Conservation (phyloP, 2,113 vertebrate species). For the Telmatochromis sp. region DNA sequence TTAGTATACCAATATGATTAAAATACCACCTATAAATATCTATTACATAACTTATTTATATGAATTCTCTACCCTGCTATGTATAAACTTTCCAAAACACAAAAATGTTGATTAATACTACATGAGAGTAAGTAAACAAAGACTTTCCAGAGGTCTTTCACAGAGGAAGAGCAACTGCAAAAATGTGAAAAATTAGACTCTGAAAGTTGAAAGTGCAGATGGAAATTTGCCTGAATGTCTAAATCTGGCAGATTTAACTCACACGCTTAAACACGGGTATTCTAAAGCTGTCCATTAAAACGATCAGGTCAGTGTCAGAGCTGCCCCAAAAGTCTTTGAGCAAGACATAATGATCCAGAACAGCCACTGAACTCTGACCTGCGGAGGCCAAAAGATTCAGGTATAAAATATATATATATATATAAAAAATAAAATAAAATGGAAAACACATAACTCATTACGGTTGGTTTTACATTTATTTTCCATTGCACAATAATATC, state of each 20-base stretch:
- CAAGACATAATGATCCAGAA: background rate
- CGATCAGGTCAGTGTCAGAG: background rate
- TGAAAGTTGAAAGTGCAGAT: background rate
- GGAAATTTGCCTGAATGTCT: background rate
- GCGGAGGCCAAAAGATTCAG: background rate
- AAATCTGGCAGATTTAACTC: background rate
- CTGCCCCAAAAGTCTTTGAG: background rate
- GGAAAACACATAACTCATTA: constrained; percentile 2
- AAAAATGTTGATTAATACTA: background rate
- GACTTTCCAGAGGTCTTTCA: background rate
- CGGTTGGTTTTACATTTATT: constrained; percentile 72
- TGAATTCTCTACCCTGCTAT: background rate
- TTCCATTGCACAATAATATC: constrained; percentile 71
- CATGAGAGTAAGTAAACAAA: background rate
- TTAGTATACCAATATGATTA: background rate
- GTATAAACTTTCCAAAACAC: background rate
- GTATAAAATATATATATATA: rapidly evolving
- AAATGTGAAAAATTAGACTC: background rate
- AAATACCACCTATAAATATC: background rate
- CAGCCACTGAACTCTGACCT: background rate
- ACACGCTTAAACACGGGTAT: rapidly evolving
- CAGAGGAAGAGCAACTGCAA: background rate
- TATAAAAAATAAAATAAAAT: background rate
- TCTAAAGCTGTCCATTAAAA: background rate
- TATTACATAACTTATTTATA: background rate